A percentile compares a stretch with the other conserved stretches of the same genome.
These are phyloP conservation scores for Dascillus cervinus DNA, from an alignment of 2,888 invertebrate species.

Conservation along the genomic window DNA sequence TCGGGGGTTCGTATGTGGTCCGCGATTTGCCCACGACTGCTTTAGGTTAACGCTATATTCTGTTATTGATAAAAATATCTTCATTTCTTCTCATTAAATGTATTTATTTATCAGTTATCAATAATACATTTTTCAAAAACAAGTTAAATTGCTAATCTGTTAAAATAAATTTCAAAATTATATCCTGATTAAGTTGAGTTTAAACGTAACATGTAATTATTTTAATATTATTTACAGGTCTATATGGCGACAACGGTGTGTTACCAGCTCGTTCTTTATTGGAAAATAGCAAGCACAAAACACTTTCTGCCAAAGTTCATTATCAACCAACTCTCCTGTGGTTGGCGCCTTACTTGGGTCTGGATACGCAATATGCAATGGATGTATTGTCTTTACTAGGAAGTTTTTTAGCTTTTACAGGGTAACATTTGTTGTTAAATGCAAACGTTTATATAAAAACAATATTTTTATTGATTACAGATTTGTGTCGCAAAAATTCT, in stretches of 20 bases:
- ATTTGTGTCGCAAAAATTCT: constrained; percentile 53
- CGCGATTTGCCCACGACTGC: too few species aligned
- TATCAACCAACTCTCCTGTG: constrained; percentile 60
- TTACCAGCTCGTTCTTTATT: constrained; percentile 51
- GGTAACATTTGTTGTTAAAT: constrained; percentile 38
- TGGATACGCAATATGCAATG: constrained; percentile 58
- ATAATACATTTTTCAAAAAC: background rate
- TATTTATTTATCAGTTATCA: too few species aligned
- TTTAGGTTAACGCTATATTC: too few species aligned
- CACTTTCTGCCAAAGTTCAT: constrained; percentile 49
- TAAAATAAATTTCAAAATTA: too few species aligned
- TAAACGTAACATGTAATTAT: too few species aligned
- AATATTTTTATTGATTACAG: constrained; percentile 33
- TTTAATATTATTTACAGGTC: constrained; percentile 52
- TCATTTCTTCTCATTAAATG: too few species aligned
- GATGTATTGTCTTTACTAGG: constrained; percentile 60
- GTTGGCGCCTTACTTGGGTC: constrained; percentile 56
- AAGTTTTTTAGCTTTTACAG: constrained; percentile 56
- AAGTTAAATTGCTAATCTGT: background rate
- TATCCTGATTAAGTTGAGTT: too few species aligned
- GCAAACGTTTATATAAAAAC: background rate
- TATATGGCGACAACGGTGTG: constrained; percentile 70
- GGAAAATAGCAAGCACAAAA: constrained; percentile 42
- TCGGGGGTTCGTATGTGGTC: too few species aligned
- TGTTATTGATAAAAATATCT: too few species aligned